Evolutionary conservation across 2,888 invertebrate genomes (phyloP), one percentile per base, ranked within the genome.

Genomic region (Pelosia muscerda): DNA sequence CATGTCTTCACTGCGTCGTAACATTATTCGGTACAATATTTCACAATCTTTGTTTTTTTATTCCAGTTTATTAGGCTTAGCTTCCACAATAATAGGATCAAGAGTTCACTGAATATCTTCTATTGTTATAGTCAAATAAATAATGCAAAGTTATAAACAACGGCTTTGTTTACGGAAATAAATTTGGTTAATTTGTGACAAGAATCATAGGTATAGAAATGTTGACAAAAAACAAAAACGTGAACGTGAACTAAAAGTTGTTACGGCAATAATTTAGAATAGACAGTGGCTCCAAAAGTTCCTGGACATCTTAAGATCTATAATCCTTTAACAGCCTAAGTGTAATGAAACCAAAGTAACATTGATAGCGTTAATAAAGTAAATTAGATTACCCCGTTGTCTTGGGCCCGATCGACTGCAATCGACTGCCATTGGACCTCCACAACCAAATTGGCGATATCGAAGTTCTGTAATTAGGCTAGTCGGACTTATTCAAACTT

Each of bases 1-100:
- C 31, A 10, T 10, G 4, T 19, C 49, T 49, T 49, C n/a, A n/a
- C 2, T 42, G 42, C 38, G 38, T n/a, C 49, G 9, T 49, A n/a
- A n/a, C 42, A 19, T 42, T 42, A 42, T 42, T 49, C 8, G 49
- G 49, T 23, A 62, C 53, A 38, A 66, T 62, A 10, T 38, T 64
- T 15, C 55, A 61, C 42, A 61, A 38, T 38, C 23, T 57, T 49
- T 49, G 15, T 2, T 25, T 23, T 55, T 54, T 13, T 25, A 22
- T 63, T 68, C 42, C 42, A 55, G 25, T 54, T 42, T 38, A 38
- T 63, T 34, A 53, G 23, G 57, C 31, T 53, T 65, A 57, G 19
- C 53, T 49, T 59, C 31, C 22, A 22, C 31, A 13, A 31, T 31
- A 31, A 26, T n/a, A 28, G n/a, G 26, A n/a, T 31, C 31, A 22